A percentile compares a stretch with the other conserved stretches of the same genome.
Conservation (phyloP, 37 sponge, comb jelly and placozoan species). For the Aplysina aerophoba region DNA sequence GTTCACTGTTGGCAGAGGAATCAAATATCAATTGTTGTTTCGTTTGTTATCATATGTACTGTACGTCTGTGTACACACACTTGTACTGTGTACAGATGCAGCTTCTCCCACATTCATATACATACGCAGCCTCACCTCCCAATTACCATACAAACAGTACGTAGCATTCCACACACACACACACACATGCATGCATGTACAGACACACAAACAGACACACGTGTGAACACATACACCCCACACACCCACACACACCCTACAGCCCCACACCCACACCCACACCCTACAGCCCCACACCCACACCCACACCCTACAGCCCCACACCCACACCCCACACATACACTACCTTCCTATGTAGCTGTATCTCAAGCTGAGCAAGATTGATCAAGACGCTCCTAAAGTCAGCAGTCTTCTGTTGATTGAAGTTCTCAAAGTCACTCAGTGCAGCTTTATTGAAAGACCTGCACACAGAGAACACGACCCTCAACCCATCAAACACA, state of each 20-base stretch:
- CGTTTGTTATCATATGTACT: neutral
- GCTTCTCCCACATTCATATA: too few relatives aligned
- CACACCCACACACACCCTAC: constrained; percentile 25
- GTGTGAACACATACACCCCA: neutral
- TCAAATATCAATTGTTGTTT: neutral
- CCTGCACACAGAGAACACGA: constrained; percentile 40
- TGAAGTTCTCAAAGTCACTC: constrained; percentile 69
- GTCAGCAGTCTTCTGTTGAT: constrained; percentile 74
- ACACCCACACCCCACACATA: constrained; percentile 34
- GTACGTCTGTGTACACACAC: too few relatives aligned
- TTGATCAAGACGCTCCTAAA: constrained; percentile 78
- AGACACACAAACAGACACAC: neutral
- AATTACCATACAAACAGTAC: too few relatives aligned
- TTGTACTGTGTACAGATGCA: too few relatives aligned
- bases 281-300: neutral
- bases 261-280: neutral
- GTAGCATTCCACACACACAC: neutral
- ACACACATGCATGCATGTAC: neutral
- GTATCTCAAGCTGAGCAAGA: constrained; percentile 72
- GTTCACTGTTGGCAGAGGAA: neutral
- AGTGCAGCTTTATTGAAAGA: constrained; percentile 59
- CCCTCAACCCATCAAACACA: too few relatives aligned
- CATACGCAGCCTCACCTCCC: too few relatives aligned
- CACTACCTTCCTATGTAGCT: constrained; percentile 74
- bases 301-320: neutral